phyloP scores from a whole-genome alignment of 2,113 vertebrate species.

The Rousettus leschenaultii region DNA sequence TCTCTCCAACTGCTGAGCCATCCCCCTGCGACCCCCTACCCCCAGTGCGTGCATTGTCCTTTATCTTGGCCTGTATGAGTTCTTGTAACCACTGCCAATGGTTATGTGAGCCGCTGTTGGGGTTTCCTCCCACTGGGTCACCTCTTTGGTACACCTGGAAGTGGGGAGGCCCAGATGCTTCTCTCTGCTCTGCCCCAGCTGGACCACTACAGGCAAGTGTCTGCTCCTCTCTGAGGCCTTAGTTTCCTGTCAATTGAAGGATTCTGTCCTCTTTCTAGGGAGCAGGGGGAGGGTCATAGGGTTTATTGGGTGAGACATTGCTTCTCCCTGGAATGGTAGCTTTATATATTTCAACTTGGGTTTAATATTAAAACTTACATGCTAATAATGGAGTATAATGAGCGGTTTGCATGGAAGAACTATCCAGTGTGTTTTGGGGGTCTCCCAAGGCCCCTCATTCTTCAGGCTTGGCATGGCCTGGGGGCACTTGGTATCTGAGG shows the following conservation, averaged over 20 bases:
- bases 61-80: not conserved
- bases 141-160: not conserved
- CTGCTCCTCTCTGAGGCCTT: not conserved
- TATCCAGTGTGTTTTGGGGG: not conserved
- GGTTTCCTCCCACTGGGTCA: not conserved
- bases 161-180: not conserved
- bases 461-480: not conserved
- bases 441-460: not conserved
- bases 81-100: not conserved
- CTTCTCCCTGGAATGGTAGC: not conserved
- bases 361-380: not conserved
- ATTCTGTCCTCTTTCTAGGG: not conserved
- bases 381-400: not conserved
- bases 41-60: not conserved
- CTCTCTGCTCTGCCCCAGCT: not conserved
- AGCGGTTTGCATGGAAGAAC: not conserved
- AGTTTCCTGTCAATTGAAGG: slow-evolving; percentile 6
- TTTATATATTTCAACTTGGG: not conserved
- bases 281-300: not conserved
- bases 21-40: not conserved
- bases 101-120: not conserved
- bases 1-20: not conserved
- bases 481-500: not conserved
- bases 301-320: not conserved
- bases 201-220: slow-evolving; percentile 44